These are phyloP conservation scores for Dasypus novemcinctus DNA, from an alignment of 2,113 vertebrate genomes.

Conservation along the genomic window DNA sequence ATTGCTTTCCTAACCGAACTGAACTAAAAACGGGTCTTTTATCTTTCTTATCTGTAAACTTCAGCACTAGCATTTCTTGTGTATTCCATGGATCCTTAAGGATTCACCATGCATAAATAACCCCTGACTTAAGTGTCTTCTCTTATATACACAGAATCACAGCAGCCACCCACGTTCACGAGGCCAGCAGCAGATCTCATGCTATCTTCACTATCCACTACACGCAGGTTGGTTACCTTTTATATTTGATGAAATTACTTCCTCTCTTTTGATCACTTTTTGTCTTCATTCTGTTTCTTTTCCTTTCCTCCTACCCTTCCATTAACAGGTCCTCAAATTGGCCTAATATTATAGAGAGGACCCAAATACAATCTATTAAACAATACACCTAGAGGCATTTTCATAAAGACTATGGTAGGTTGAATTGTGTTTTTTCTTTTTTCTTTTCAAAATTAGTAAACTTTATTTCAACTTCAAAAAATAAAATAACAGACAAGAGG, in stretches of 20 bases:
- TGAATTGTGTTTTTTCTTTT: too few relatives aligned
- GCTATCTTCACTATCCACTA: slow-evolving; percentile 98
- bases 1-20: neutral
- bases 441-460: too few relatives aligned
- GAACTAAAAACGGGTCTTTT: neutral
- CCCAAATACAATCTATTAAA: neutral
- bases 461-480: too few relatives aligned
- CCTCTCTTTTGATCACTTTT: neutral
- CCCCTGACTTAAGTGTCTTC: slow-evolving; percentile 11
- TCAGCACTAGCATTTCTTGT: slow-evolving; percentile 35
- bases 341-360: neutral
- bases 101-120: neutral
- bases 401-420: neutral
- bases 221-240: slow-evolving; percentile 89
- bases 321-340: neutral
- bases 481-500: too few relatives aligned
- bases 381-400: neutral
- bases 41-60: slow-evolving; percentile 11
- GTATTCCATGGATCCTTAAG: neutral
- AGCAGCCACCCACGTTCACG: slow-evolving; percentile 95
- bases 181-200: slow-evolving; percentile 97
- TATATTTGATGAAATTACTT: neutral
- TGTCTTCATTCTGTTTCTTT: neutral
- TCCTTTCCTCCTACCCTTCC: neutral
- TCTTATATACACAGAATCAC: slow-evolving; percentile 88